phyloP scores from a whole-genome alignment of 2,797 vertebrate species.

The Gastrophryne carolinensis region DNA sequence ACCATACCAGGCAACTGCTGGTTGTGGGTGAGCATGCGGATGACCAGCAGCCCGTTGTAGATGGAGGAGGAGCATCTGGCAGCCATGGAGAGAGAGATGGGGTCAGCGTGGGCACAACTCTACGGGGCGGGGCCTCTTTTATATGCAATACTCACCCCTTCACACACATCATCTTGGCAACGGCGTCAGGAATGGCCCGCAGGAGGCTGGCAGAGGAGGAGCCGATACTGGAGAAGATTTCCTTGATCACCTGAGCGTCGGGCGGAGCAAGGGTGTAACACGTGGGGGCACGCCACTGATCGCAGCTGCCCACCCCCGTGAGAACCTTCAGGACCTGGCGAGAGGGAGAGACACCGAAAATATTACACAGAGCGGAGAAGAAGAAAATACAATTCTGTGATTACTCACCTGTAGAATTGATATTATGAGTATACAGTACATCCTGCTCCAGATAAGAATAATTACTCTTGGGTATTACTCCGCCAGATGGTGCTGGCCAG shows the following conservation, averaged over 20 bases:
- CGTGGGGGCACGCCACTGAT: conserved; percentile 62
- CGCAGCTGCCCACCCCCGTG: conserved; percentile 76
- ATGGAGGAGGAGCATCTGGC: conserved; percentile 77
- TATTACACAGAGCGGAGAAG: background rate
- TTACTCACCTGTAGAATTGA: too few relatives aligned
- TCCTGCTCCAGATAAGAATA: too few relatives aligned
- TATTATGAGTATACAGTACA: too few relatives aligned
- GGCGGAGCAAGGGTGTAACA: conserved; percentile 69
- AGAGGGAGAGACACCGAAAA: background rate
- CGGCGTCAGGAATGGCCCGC: conserved; percentile 76
- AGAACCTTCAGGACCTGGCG: conserved; percentile 86
- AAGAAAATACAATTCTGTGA: too few relatives aligned
- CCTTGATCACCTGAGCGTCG: conserved; percentile 82
- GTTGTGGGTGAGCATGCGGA: conserved; percentile 80
- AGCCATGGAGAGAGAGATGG: background rate
- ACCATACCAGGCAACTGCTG: conserved; percentile 79
- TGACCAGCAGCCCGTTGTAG: conserved; percentile 81
- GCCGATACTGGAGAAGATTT: conserved; percentile 88
- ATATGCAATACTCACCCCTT: conserved; percentile 74
- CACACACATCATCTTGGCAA: conserved; percentile 79
- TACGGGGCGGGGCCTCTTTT: too few relatives aligned
- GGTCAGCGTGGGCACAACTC: background rate
- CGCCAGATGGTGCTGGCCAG: too few relatives aligned
- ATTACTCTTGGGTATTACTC: too few relatives aligned
- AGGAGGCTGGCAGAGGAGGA: conserved; percentile 74